Percentiles rank a stretch among this genome's conserved stretches.
Conservation (phyloP, 37 sponge, comb jelly and placozoan genomes). For the Oopsacas minuta region DNA sequence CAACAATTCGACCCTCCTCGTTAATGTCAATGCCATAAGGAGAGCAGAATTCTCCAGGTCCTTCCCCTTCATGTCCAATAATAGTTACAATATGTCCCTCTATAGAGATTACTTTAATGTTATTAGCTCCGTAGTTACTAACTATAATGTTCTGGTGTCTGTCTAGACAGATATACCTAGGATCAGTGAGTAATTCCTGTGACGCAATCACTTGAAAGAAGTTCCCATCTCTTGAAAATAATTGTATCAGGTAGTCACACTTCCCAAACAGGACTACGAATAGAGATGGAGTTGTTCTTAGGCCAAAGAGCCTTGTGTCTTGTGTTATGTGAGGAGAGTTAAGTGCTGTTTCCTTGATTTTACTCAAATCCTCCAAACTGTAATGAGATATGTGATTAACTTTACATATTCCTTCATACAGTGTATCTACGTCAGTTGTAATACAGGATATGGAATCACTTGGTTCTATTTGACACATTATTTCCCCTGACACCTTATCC, state of each 20-base stretch:
- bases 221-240: conserved; percentile 7
- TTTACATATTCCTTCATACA: background rate
- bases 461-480: background rate
- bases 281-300: background rate
- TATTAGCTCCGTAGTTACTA: background rate
- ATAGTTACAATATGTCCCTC: background rate
- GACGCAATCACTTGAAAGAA: background rate
- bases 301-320: background rate
- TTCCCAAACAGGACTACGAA: background rate
- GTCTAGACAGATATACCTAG: background rate
- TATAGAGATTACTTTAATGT: background rate
- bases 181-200: background rate
- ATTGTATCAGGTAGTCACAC: background rate
- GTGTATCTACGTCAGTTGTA: background rate
- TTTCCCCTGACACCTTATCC: background rate
- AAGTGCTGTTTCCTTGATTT: background rate
- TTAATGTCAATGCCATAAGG: background rate
- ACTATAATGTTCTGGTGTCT: background rate
- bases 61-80: background rate
- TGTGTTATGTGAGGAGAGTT: background rate
- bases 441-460: background rate
- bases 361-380: background rate
- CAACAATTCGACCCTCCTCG: background rate
- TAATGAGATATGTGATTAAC: background rate
- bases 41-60: background rate